phyloP scores from a whole-genome alignment of 2,797 vertebrate species.

The Lepus townsendii region DNA sequence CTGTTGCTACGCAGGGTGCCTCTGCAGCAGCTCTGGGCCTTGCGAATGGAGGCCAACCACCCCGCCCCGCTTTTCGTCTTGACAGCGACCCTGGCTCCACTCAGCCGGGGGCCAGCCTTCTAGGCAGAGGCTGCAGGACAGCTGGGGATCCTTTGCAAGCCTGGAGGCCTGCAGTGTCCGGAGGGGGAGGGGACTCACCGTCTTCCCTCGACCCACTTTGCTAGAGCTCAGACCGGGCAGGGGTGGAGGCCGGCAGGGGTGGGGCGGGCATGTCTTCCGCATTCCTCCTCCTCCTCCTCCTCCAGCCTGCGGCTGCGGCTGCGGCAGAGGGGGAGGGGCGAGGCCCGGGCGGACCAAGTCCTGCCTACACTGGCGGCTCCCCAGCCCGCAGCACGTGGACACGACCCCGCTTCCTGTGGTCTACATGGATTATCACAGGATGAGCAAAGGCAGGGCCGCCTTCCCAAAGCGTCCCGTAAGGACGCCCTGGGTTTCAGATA shows the following conservation, averaged over 20 bases:
- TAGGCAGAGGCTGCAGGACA: constrained; percentile 10
- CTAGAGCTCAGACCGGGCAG: neutral
- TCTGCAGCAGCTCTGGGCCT: neutral
- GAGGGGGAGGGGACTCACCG: neutral
- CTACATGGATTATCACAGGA: neutral
- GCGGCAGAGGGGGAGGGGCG: neutral
- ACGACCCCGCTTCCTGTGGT: neutral
- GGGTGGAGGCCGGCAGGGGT: constrained; percentile 4
- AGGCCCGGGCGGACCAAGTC: neutral
- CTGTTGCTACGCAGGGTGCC: neutral
- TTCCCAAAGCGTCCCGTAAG: neutral
- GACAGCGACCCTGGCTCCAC: neutral
- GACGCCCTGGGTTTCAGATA: neutral
- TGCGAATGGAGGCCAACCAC: neutral
- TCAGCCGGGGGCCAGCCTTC: neutral
- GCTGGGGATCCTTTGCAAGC: neutral
- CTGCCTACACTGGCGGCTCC: neutral
- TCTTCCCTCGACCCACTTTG: neutral
- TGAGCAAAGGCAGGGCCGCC: neutral
- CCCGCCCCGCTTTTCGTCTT: too few relatives aligned
- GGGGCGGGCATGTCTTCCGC: constrained; percentile 59
- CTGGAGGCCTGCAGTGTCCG: constrained; percentile 15
- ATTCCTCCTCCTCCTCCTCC: constrained; percentile 23
- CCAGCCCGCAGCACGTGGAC: neutral
- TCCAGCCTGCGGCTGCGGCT: neutral